Evolutionary conservation across 2,888 invertebrate species (phyloP).

Genomic region (Vannuccia rotundouncinata): DNA sequence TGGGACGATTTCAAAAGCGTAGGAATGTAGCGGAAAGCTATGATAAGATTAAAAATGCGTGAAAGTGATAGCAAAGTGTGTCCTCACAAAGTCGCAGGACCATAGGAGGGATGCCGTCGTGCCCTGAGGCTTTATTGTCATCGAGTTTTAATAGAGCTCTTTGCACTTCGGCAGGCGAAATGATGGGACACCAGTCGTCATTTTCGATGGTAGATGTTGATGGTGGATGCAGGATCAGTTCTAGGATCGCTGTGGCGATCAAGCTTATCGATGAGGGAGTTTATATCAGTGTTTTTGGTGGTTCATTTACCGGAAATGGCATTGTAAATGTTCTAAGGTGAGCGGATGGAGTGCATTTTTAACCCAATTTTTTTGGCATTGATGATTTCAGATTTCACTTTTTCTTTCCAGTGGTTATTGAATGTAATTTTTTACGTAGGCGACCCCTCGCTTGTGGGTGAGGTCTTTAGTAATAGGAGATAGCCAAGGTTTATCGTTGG

Average conservation of each 20-base stretch:
- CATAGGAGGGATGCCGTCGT: background rate
- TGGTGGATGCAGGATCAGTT: background rate
- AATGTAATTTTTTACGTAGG: no score
- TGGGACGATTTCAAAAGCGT: background rate
- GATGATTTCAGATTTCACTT: no score
- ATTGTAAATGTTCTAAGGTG: constrained; percentile 1
- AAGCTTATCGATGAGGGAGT: constrained; percentile 17
- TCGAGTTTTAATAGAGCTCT: background rate
- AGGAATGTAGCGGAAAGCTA: no score
- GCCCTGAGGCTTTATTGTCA: constrained; percentile 5
- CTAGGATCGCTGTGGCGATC: background rate
- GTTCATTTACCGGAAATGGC: constrained; percentile 5
- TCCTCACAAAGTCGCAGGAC: background rate
- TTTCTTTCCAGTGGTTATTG: no score
- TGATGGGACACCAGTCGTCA: constrained; percentile 14
- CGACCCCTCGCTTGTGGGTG: no score
- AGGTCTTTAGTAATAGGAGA: no score
- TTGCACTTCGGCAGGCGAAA: constrained; percentile 12
- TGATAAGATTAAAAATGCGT: constrained; percentile 18
- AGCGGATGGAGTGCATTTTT: background rate
- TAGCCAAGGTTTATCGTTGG: no score
- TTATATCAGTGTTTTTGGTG: constrained; percentile 1
- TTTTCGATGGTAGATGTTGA: constrained; percentile 12
- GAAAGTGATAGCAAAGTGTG: constrained; percentile 10
- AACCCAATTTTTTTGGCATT: background rate